phyloP scores from a whole-genome alignment of 2,113 vertebrate genomes.

The Passer domesticus region DNA sequence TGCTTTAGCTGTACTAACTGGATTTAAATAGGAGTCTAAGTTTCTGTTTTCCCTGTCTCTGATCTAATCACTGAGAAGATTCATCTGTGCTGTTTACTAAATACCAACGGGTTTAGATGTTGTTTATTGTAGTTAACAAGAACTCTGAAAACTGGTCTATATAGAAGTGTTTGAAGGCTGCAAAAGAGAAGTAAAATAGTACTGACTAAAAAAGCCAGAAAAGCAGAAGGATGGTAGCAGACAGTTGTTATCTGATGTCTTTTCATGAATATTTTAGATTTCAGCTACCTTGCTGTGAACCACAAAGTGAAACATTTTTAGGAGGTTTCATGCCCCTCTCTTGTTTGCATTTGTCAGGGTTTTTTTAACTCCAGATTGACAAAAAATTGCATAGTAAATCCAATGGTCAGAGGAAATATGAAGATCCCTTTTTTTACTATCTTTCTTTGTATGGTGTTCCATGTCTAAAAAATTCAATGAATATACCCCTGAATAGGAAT shows the following conservation, averaged over 20 bases:
- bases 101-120: not conserved
- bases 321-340: not conserved
- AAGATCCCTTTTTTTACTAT: not conserved
- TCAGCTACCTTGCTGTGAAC: not conserved
- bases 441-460: not conserved
- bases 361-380: not conserved
- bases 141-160: not conserved
- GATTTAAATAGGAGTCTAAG: not conserved
- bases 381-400: not conserved
- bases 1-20: not conserved
- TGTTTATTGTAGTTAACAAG: conserved; percentile 1
- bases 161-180: not conserved
- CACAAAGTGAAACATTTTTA: not conserved
- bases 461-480: not conserved
- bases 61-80: not conserved
- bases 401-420: not conserved
- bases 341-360: not conserved
- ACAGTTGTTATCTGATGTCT: not conserved
- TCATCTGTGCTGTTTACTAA: not conserved
- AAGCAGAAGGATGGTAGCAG: not conserved
- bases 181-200: not conserved
- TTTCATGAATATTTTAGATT: not conserved
- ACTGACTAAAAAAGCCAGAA: not conserved
- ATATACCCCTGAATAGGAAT: not conserved
- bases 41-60: not conserved